Evolutionary conservation across 2,888 invertebrate species (phyloP), one percentile per base, ranked within the genome.

Genomic region (Melieria omissa): DNA sequence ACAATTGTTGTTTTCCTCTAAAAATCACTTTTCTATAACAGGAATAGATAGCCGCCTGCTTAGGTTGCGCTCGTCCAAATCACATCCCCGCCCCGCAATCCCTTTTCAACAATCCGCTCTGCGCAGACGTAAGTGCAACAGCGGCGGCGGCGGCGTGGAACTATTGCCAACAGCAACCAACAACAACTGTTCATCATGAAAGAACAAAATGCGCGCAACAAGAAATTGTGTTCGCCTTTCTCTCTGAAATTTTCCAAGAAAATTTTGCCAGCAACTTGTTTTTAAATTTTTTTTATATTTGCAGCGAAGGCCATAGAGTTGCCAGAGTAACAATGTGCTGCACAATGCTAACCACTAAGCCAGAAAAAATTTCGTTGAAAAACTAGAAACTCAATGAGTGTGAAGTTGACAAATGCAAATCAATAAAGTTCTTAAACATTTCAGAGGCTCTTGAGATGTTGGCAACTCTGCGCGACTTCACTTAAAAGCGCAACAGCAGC

Each of bases 231-330:
- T 73, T 65, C 78, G 81, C 83, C 84, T 84, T 84, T 84, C 83
- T 83, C 83, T 82, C 81, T 80, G 80, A 79, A 82, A 80, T 80
- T 84, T 84, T 84, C 83, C 81, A 79, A 80, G 81, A 83, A 84
- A 79, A 79, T 81, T 78, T 79, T 78, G 78, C 77, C 77, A 44
- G 58, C 63, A 78, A 81, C 81, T 81, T 79, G 79, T 83, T 80
- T 80, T 78, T 74, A 47, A 8, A 10, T 49, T 49, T 49, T 49
- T 49, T 49, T 49, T 49, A 49, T 12, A 3, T 9, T 29, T 58
- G 66, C n/a, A 1, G 14, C 47, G 10, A 45, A 44, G 46, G 29
- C 4, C 10, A 65, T 52, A 10, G 4, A 49, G 1, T 5, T 5
- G 14, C 4, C 14, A n/a, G 5, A 12, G 14, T 41, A 0, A 16